Evolutionary conservation across 2,797 vertebrate species (phyloP).

Genomic region (Agapornis canus): DNA sequence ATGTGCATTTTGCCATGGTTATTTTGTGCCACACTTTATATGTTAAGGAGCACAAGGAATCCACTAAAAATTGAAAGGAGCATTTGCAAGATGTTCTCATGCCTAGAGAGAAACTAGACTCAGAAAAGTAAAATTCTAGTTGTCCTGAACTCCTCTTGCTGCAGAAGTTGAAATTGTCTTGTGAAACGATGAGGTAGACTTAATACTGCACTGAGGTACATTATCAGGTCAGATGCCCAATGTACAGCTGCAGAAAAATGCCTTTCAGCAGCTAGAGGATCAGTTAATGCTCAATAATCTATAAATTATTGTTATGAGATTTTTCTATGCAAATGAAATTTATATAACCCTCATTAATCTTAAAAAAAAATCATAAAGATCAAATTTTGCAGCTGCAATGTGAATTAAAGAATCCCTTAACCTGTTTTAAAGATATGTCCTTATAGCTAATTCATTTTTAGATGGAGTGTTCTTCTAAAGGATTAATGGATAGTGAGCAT

Average conservation of each 20-base stretch:
- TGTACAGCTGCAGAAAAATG: conserved; percentile 32
- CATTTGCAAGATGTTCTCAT: neutral
- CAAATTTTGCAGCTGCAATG: conserved; percentile 39
- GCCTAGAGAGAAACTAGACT: neutral
- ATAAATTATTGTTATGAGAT: conserved; percentile 67
- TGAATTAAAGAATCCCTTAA: conserved; percentile 50
- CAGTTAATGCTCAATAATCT: conserved; percentile 54
- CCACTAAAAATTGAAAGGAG: neutral
- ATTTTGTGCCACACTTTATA: neutral
- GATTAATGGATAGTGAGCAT: conserved; percentile 48
- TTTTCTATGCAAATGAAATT: conserved; percentile 71
- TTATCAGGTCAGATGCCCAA: conserved; percentile 42
- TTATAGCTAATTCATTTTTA: conserved; percentile 69
- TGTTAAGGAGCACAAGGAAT: neutral
- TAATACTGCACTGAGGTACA: neutral
- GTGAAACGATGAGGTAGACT: neutral
- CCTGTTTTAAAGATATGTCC: conserved; percentile 36
- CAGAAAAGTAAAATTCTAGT: neutral
- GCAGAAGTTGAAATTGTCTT: neutral
- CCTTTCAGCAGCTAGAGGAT: conserved; percentile 48
- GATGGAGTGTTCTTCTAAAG: conserved; percentile 53
- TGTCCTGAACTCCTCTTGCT: neutral
- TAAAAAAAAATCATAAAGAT: conserved; percentile 49
- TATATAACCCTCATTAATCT: conserved; percentile 70
- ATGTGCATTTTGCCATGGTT: neutral